phyloP scores from a whole-genome alignment of 2,797 vertebrate species.

The Centropyge bicolor region DNA sequence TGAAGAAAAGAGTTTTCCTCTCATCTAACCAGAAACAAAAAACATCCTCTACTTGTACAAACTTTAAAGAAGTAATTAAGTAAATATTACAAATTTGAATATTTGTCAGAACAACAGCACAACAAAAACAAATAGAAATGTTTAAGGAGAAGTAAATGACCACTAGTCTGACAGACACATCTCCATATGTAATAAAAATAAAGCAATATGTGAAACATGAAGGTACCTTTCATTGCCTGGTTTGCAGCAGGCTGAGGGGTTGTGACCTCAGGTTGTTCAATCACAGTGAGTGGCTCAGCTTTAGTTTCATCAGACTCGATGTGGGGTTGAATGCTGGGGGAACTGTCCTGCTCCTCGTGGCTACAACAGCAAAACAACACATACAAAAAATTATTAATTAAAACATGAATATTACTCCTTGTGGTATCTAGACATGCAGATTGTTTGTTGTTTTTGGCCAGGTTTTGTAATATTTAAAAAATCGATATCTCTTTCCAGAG shows the following conservation, averaged over 20 bases:
- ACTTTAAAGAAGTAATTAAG: neutral
- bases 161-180: neutral
- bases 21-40: neutral
- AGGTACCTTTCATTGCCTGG: slow-evolving; percentile 88
- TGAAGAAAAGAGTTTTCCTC: neutral
- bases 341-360: slow-evolving; percentile 58
- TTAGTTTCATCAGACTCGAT: slow-evolving; percentile 61
- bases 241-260: slow-evolving; percentile 83
- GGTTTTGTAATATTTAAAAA: neutral
- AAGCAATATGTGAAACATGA: neutral
- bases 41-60: neutral
- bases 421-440: neutral
- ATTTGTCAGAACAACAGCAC: neutral
- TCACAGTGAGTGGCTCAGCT: slow-evolving; percentile 79
- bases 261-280: slow-evolving; percentile 82
- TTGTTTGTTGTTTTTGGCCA: neutral
- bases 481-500: neutral
- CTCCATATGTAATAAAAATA: slow-evolving; percentile 1
- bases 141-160: neutral
- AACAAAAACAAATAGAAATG: neutral
- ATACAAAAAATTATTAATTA: neutral
- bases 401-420: neutral
- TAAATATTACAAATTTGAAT: no score
- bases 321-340: slow-evolving; percentile 25
- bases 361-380: slow-evolving; percentile 51